Evolutionary conservation across 2,113 vertebrate genomes (phyloP), one percentile per base, ranked within the genome.

Genomic region (Mesitornis unicolor): DNA sequence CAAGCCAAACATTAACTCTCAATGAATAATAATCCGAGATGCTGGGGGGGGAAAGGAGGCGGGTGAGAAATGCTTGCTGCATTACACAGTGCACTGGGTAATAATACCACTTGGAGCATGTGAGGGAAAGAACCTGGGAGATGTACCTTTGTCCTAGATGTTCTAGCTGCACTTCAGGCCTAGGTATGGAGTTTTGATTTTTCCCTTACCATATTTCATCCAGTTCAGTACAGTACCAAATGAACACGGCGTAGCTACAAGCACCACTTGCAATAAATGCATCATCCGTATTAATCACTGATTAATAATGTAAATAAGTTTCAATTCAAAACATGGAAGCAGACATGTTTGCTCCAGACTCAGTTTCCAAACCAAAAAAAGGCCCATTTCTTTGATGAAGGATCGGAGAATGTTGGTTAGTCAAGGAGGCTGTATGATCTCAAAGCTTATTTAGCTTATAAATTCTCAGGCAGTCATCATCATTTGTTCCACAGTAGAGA

Each of bases 401-500:
- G 70, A 85, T 88, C 87, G 91, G 81, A 79, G 67, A 85, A 76
- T 13, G 7, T 29, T 85, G 75, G 67, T 74, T 88, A 88, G 70
- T 84, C 79, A 84, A 88, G 54, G 43, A 94, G 35, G 40, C 54
- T 75, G 71, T 77, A 71, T 60, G 79, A 95, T 68, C 71, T 93
- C 71, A 63, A 91, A 95, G 51, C 78, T 70, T 91, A 77, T 84
- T 93, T 94, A 96, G 85, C 82, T 43, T 93, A n/a, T 83, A 91
- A 93, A 90, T 90, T 93, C 92, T 93, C 92, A 95, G 63, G 82
- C 93, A 97, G 82, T 59, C 87, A 90, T 70, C 81, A 95, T 92
- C 84, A 96, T 87, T 94, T 94, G 83, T 96, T 97, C 93, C 93
- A 96, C 43, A 94, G 82, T 67, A 80, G 93, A 81, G 75, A 94